phyloP scores from a whole-genome alignment of 2,113 vertebrate species.

The Hydrochoerus hydrochaeris region DNA sequence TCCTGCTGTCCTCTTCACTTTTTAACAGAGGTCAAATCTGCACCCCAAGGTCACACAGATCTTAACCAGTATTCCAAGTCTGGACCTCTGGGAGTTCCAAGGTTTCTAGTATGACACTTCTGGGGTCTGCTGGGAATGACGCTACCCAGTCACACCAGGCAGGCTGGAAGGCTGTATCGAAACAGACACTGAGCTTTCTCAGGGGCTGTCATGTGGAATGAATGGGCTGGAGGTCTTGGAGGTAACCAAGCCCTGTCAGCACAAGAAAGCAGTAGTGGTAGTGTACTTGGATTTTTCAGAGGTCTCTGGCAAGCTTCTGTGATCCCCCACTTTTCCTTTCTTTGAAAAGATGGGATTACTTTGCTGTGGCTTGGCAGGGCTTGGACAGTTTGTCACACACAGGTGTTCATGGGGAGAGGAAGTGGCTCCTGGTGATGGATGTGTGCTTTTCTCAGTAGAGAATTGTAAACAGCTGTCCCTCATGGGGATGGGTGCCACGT shows the following conservation, averaged over 20 bases:
- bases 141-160: background rate
- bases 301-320: background rate
- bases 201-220: background rate
- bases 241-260: background rate
- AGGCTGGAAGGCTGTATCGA: rapidly evolving
- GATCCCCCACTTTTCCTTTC: background rate
- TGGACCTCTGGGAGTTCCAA: background rate
- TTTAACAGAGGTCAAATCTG: background rate
- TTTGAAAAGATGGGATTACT: background rate
- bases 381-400: background rate
- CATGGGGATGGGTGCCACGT: too few species aligned
- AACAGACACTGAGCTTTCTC: background rate
- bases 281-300: background rate
- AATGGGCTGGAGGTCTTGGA: background rate
- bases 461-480: background rate
- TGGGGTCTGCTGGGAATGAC: background rate
- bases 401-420: background rate
- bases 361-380: background rate
- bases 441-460: background rate
- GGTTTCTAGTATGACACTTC: background rate
- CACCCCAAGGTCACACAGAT: background rate
- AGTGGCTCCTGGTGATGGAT: background rate
- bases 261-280: background rate
- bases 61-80: background rate
- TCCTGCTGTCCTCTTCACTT: background rate